Base-by-base conservation (phyloP, 2,888 invertebrate genomes). In the Gymnosoma rotundatum region DNA sequence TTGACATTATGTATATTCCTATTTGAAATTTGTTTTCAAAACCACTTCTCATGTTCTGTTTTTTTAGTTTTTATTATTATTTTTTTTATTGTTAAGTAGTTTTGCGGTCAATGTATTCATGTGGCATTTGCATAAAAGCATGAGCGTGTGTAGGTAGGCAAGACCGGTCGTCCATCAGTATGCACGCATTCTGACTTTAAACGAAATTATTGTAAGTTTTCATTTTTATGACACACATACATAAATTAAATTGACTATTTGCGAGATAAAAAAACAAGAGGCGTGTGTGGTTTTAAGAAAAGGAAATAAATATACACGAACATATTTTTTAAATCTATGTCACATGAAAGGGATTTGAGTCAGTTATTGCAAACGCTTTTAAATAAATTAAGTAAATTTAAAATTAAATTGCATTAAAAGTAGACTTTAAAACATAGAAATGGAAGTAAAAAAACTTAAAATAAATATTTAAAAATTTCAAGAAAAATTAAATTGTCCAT, bases 81-180 rank as follows among this genome's bases (percentile, higher is more conserved):
- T 38, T 6, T 20, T 66, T 54, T 52, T 67, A 16, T 64, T 63
- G 14, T 12, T 58, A 54, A 18, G 20, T n/a, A 14, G 70, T 42
- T 78, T 79, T 83, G 84, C 78, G 84, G 81, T 84, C 84, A 84
- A 78, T 84, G 84, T 84, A 84, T 84, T 78, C 73, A 80, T 84
- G 78, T 84, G 78, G 69, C 78, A 84, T 84, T 81, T 78, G 83
- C 83, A 84, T 84, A 84, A 78, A 76, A 69, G 73, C 80, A 79
- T 75, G 79, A 81, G 73, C 76, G 67, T 61, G 61, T 69, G 60
- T 69, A 12, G 42, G 61, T 54, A 50, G 61, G 20, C 78, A 69
- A 78, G 45, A 80, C 67, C 64, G 52, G 52, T 50, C 36, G 66
- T 67, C 38, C 54, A 48, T 61, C 61, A 42, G 45, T 75, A 45